Evolutionary conservation across 1,140 invertebrate species (phyloP), one percentile per base, ranked within the genome.

Genomic region (Chrysoperla carnea): DNA sequence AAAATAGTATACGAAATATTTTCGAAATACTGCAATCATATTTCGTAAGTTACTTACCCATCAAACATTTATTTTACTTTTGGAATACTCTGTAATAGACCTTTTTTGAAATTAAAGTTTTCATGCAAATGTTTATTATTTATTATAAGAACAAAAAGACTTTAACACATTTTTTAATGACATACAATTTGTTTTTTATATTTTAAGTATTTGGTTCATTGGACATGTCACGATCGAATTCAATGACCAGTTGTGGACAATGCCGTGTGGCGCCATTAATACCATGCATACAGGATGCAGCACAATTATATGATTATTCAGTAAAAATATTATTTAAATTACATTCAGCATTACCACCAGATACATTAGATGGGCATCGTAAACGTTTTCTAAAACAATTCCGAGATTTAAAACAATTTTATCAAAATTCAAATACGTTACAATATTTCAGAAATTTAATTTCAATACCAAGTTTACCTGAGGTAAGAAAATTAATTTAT

Each of bases 401-500:
- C 61, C 73, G 78, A 48, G 76, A 79, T 50, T 66, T 97, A 28
- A 88, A 91, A 59, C 75, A 80, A 49, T 98, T 99, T 67, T 99
- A 98, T 61, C 76, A 86, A 51, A 88, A 81, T 50, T 84, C 92
- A 6, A 81, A 81, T 53, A 93, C 83, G 53, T 70, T 99, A 51
- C 95, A 99, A 62, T 99, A 98, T 69, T 99, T 98, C 61, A 89
- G 92, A 59, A 85, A 91, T 60, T 69, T 99, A 35, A 90, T 99
- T 45, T 84, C 87, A 43, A 82, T 99, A 51, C 93, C 94, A 8
- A 70, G 80, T 13, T 67, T 99, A 52, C 93, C 93, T 9, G 84
- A 92, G 58, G 84, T 87, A 68, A 63, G 52, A 43, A 40, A 28
- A 28, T 39, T 28, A 39, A 48, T 27, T 37, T 46, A 44, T 38